Evolutionary conservation across 2,113 vertebrate genomes (phyloP).

Genomic region (Catagonus wagneri): DNA sequence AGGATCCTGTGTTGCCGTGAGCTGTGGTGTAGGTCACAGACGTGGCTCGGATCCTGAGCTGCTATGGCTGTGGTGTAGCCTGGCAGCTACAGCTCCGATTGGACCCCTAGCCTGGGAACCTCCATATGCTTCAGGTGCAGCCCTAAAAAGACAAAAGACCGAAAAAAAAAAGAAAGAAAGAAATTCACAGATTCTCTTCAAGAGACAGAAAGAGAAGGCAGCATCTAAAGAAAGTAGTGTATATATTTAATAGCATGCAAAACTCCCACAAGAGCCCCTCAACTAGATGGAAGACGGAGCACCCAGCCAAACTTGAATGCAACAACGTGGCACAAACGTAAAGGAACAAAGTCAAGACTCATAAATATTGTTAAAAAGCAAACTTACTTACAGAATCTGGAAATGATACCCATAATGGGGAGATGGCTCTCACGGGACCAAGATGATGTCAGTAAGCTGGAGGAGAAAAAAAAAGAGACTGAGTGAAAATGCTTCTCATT

Average conservation of each 20-base stretch:
- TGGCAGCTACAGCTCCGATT: too few relatives aligned
- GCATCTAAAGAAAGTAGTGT: background rate
- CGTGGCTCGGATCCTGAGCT: too few relatives aligned
- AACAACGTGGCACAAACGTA: background rate
- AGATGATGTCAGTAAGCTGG: background rate
- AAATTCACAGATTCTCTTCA: background rate
- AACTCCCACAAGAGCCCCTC: background rate
- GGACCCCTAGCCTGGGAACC: too few relatives aligned
- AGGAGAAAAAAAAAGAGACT: background rate
- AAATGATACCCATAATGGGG: background rate
- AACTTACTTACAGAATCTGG: background rate
- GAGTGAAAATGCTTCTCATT: background rate
- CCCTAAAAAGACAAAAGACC: too few relatives aligned
- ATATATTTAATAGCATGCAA: background rate
- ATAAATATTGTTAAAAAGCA: background rate
- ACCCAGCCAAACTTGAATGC: background rate
- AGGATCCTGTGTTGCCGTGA: too few relatives aligned
- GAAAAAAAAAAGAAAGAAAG: too few relatives aligned
- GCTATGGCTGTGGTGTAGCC: too few relatives aligned
- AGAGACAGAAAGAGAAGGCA: conserved; percentile 22
- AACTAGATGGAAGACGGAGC: background rate
- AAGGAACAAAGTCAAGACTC: background rate
- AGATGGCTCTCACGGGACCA: background rate
- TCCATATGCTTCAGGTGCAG: too few relatives aligned
- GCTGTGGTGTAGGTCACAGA: too few relatives aligned